Base-by-base conservation (phyloP, 2,113 vertebrate species). In the Montifringilla adamsi region DNA sequence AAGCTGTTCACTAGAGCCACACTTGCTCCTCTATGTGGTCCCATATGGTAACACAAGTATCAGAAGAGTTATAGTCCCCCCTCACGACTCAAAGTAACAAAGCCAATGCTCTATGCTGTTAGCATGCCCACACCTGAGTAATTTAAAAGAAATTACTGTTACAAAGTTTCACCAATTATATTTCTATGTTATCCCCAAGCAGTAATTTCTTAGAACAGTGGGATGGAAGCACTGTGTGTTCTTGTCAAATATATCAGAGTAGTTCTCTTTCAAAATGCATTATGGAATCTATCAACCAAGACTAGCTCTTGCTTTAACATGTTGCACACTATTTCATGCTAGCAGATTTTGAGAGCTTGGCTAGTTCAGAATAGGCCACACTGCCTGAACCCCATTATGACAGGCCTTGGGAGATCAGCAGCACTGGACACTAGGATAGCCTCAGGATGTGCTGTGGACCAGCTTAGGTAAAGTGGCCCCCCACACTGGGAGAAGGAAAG, bases 391-490 rank as follows among this genome's bases (percentile, higher is more conserved):
- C 13, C n/a, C 44, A 27, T 5, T 8, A 49, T 15, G 35, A 50
- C 43, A 43, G 43, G 20, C 21, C 60, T 41, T 28, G 52, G 50
- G 24, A 74, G 7, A 50, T n/a, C 7, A 63, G 60, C 28, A 27
- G 21, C 41, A 5, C 19, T 3, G 47, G 60, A n/a, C 44, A 46
- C 20, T 0, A 7, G 13, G 20, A 59, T 6, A 2, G 10, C 13
- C 79, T 43, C 56, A 8, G 39, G 15, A 58, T 1, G 8, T 11
- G 60, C 31, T 70, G 62, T 3, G 17, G 31, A 72, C 84, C 21
- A 59, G 15, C 33, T 59, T 5, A 35, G 8, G 26, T 12, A 11
- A 64, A 79, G 35, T 3, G 16, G 31, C 9, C 19, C 37, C 15
- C 22, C 27, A 18, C 2, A 49, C 6, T 33, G 41, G 27, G 22